Base-by-base conservation (phyloP, 2,113 vertebrate species). In the Morone chrysops region DNA sequence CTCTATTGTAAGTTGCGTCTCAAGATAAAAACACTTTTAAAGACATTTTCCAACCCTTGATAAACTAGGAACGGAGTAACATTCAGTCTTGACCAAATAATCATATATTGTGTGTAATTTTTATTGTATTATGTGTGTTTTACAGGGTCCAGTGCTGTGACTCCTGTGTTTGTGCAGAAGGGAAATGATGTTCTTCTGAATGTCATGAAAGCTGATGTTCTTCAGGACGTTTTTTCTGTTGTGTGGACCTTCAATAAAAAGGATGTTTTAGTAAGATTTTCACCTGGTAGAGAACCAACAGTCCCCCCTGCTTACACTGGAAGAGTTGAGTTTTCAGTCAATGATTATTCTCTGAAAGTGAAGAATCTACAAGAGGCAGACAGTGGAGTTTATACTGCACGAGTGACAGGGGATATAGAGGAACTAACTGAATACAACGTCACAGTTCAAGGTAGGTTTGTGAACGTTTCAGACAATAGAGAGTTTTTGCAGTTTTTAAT, bases 351-450 rank as follows among this genome's bases (percentile, higher is more conserved):
- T n/a, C 2, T 61, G 59, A 61, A 9, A 57, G 0, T 89, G 18
- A 87, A 74, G 62, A 56, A 77, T 65, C 11, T 84, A 1, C 45
- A 65, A 17, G 1, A 69, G 2, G 0, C 17, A 4, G 56, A 87
- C 62, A 84, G 56, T 66, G 88, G 88, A 75, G 16, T 66, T 69
- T 89, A 87, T 59, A 8, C 11, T 41, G 73, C 53, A 45, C 0
- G 0, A 5, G 4, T 18, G 13, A 0, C 0, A 0, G 1, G 31
- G 31, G 31, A 0, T 36, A 0, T 5, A 25, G 0, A 1, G 6
- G 0, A 48, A 0, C 0, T 3, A 62, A 18, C 0, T 48, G 6
- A 86, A 81, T 57, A 83, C 54, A 50, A 36, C 0, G 22, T 88
- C 18, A 68, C 10, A 67, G 78, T 51, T 25, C 59, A 71, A 87